Conservation (phyloP, 2,797 vertebrate genomes). For the Sarcophilus harrisii region DNA sequence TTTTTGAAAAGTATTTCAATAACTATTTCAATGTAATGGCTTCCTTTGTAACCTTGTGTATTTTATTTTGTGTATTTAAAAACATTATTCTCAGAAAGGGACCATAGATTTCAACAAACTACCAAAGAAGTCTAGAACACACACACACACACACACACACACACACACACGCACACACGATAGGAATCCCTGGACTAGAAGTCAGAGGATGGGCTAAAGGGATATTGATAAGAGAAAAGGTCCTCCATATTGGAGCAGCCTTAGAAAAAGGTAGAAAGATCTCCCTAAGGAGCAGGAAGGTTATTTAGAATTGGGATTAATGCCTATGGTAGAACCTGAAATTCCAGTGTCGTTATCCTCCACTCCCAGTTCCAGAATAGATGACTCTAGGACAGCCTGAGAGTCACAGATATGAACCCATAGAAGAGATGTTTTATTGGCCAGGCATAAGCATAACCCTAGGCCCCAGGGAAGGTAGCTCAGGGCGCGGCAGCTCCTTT, state of each 20-base stretch:
- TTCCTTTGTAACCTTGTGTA: background rate
- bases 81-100: background rate
- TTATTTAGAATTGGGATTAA: background rate
- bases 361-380: background rate
- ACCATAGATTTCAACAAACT: background rate
- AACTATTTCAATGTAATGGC: background rate
- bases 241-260: background rate
- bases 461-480: background rate
- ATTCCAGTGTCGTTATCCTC: background rate
- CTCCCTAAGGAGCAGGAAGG: background rate
- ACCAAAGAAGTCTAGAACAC: background rate
- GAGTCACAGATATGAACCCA: background rate
- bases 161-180: no score
- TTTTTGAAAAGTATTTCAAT: background rate
- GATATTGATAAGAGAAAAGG: background rate
- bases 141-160: background rate
- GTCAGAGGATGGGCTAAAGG: conserved; percentile 4
- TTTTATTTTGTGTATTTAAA: background rate
- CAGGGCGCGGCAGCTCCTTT: background rate
- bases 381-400: background rate
- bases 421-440: background rate
- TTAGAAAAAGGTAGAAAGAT: background rate
- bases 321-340: background rate
- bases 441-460: background rate
- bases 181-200: background rate